Evolutionary conservation across 2,797 vertebrate genomes (phyloP), one percentile per base, ranked within the genome.

Genomic region (Amblyopsis hoosieri): DNA sequence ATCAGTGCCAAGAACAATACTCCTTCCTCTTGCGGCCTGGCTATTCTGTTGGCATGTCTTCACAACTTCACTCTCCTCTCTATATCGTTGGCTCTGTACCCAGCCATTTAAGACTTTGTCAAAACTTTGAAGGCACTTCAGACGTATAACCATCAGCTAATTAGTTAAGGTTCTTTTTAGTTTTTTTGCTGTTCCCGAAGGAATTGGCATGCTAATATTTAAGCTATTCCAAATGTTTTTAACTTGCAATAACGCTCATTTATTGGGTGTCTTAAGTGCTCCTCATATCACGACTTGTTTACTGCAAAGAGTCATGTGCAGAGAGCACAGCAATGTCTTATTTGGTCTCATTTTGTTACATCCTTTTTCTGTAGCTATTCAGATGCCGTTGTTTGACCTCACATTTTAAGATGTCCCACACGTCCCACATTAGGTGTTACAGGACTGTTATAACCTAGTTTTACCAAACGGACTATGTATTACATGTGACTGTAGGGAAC

Each of bases 1-100:
- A 54, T 78, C 69, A 55, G 55, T 69, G 88, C 89, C 89, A 89
- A 90, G 80, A 88, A 87, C 80, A 90, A 86, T 85, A 86, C 72
- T 86, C 71, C 72, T 79, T 84, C 81, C 75, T 80, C 81, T 74
- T 53, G 79, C 74, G 76, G 80, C 76, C 75, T 78, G 83, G 78
- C 75, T 72, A 57, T 76, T 82, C 66, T 71, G 58, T 69, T 86
- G 84, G 83, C 85, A 83, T 47, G 11, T 45, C 69, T 60, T 76
- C 66, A 60, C 76, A 45, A 66, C 76, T 75, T 80, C 76, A 73
- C 75, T 83, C 75, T 79, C 82, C 71, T 70, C 71, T 69, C 68
- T 62, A 46, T 52, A 69, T 58, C 64, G 64, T 74, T 84, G 80
- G 86, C 78, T 67, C 49, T 0, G 1, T 52, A 62, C 54, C 45